phyloP scores from a whole-genome alignment of 2,888 invertebrate genomes.

The Arenicola marina region DNA sequence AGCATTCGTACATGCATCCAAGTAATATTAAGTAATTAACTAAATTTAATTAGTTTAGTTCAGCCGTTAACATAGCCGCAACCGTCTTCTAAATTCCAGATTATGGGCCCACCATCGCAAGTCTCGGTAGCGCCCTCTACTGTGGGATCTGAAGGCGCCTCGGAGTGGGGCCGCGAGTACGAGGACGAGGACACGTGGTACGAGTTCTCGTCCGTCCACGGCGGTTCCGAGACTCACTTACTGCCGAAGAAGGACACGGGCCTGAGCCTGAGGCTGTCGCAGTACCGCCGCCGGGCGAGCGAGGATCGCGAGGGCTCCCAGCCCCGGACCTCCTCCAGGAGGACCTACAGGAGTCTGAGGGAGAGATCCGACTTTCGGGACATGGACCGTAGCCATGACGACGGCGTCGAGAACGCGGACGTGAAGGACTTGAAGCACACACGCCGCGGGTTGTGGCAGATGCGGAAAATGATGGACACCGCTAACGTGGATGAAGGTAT shows the following conservation, averaged over 20 bases:
- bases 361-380: conserved; percentile 32
- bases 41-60: too few relatives aligned
- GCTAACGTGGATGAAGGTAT: background rate
- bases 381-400: too few relatives aligned
- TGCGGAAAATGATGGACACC: background rate
- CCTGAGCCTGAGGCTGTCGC: conserved; percentile 29
- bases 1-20: too few relatives aligned
- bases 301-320: too few relatives aligned
- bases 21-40: too few relatives aligned
- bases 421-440: background rate
- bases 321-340: too few relatives aligned
- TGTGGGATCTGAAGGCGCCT: conserved; percentile 27
- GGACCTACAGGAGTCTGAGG: conserved; percentile 18
- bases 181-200: conserved; percentile 59
- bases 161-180: conserved; percentile 46
- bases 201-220: conserved; percentile 72
- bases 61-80: too few relatives aligned
- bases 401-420: background rate
- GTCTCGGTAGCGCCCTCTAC: conserved; percentile 26
- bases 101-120: conserved; percentile 28
- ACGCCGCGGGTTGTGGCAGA: background rate
- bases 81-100: conserved; percentile 20
- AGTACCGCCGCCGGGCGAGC: conserved; percentile 23
- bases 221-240: conserved; percentile 94
- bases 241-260: conserved; percentile 68